Evolutionary conservation across 2,797 vertebrate genomes (phyloP), one percentile per base, ranked within the genome.

Genomic region (Botia kubotai): DNA sequence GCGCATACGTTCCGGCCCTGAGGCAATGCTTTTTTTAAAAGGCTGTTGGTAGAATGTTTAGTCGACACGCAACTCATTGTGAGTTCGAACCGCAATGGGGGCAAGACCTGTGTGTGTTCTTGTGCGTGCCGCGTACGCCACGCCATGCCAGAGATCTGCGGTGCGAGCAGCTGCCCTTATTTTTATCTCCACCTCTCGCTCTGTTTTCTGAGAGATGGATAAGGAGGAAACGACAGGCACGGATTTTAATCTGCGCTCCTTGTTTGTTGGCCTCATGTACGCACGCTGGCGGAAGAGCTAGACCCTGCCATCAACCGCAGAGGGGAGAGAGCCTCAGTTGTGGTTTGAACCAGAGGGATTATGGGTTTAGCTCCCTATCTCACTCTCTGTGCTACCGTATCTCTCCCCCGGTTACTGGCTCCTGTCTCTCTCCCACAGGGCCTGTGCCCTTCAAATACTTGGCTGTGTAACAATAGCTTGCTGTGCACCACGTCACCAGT

Each of bases 101-200:
- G 68, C 58, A 62, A 72, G 77, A 79, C 77, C 77, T 79, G 36
- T 76, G 29, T 63, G 53, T 29, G 63, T 67, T 65, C 43, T 33
- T 58, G 71, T 68, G 65, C 21, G 21, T 66, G 36, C 75, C 73
- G 75, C 21, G 87, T 89, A 87, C 67, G 87, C 85, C 85, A 87
- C 87, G 83, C 87, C 85, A 85, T 71, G 90, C 91, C 91, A 93
- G 86, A 90, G 88, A 90, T 93, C 92, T 83, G 89, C 90, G 83
- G 93, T 89, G 93, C 85, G 86, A 94, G 91, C 93, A 94, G 92
- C 93, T 95, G 93, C 87, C 92, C 91, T 92, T 91, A 87, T 91
- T 91, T 91, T 89, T 81, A 66, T 76, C 84, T 80, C 74, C 82
- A 46, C 76, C 78, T 70, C 75, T 86, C 26, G 12, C 58, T 55